Evolutionary conservation across 2,113 vertebrate species (phyloP), one percentile per base, ranked within the genome.

Genomic region (Microcebus lehilahytsara): DNA sequence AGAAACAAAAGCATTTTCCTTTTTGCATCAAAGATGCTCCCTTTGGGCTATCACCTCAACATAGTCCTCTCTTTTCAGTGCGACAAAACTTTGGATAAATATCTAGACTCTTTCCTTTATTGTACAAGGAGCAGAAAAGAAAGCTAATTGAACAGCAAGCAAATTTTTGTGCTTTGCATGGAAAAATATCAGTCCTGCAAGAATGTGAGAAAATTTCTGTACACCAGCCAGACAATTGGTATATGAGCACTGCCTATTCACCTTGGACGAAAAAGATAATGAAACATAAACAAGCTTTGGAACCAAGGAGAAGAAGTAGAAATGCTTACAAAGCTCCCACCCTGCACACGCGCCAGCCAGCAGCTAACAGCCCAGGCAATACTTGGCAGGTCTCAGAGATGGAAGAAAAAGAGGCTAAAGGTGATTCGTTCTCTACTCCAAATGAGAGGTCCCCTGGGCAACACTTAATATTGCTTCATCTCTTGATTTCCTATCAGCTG

Each of bases 281-380:
- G 95, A 98, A 97, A 97, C 87, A 97, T 90, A 97, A 98, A 98
- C 81, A 98, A 95, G 88, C 72, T 95, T 96, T 98, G 97, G 96
- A 98, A 98, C 71, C 89, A 97, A 94, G 97, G 93, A 93, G 97
- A 97, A 96, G 51, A 91, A 96, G 92, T 23, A 96, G 90, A 90
- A 91, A 58, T 23, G 77, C 95, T 98, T 97, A 93, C 37, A 85
- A 93, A 96, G 77, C 91, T 91, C 78, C 80, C 51, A 83, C 62
- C 30, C 27, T 81, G 77, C 56, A 12, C 22, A 8, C 22, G 25
- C 37, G 66, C 16, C 23, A 37, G 49, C 84, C 94, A 69, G 78
- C 62, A 92, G 20, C 90, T 22, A 71, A 81, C 56, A 88, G 91
- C 66, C 37, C 7, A 9, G 42, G 56, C 32, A n/a, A 11, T 1